phyloP scores from a whole-genome alignment of 2,113 vertebrate genomes.

The Aptenodytes patagonicus region DNA sequence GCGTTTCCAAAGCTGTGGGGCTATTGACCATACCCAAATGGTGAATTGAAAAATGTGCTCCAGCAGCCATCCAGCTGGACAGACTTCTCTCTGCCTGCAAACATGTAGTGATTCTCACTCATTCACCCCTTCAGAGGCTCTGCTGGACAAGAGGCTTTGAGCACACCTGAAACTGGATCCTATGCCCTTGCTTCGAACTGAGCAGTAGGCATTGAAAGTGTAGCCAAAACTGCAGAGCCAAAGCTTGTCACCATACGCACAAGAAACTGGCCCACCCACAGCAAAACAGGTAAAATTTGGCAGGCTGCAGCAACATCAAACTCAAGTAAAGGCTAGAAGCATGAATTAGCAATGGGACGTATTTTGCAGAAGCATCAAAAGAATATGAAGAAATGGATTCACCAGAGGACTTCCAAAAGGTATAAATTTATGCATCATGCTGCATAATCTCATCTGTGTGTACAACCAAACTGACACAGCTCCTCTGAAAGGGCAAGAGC shows the following conservation, averaged over 20 bases:
- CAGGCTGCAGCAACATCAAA: background rate
- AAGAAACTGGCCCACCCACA: background rate
- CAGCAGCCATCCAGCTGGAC: background rate
- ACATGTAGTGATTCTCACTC: background rate
- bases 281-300: background rate
- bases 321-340: background rate
- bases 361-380: background rate
- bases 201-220: background rate
- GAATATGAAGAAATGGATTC: background rate
- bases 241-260: fast-evolving
- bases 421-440: background rate
- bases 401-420: background rate
- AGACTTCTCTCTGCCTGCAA: background rate
- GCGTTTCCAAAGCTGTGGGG: background rate
- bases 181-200: background rate
- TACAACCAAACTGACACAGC: background rate
- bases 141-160: background rate
- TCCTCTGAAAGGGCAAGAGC: background rate
- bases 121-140: background rate
- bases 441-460: background rate
- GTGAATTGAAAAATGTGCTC: background rate
- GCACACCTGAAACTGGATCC: background rate
- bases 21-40: fast-evolving
- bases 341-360: background rate
- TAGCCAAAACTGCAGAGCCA: background rate